Conservation (phyloP, 2,797 vertebrate genomes). For the Sebastes minor region DNA sequence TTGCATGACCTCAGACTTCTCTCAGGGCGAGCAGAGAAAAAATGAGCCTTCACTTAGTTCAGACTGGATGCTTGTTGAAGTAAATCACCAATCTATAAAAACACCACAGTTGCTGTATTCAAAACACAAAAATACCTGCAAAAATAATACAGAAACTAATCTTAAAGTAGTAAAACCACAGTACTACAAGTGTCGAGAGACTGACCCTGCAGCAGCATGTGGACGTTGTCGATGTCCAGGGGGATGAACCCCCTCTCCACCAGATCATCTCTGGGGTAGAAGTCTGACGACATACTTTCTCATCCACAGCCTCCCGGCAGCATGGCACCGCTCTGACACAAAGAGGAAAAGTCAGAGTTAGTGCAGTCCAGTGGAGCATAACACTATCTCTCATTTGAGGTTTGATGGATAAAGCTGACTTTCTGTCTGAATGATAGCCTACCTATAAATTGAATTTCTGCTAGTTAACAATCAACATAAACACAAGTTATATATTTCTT, state of each 20-base stretch:
- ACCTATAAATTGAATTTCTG: neutral
- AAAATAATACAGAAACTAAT: neutral
- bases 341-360: neutral
- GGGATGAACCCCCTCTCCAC: slow-evolving; percentile 80
- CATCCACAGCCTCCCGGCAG: slow-evolving; percentile 39
- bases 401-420: neutral
- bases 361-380: neutral
- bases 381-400: neutral
- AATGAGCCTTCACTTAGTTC: neutral
- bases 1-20: slow-evolving; percentile 23
- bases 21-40: neutral
- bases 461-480: neutral
- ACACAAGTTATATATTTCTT: neutral
- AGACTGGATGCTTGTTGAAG: neutral
- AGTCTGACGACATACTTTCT: slow-evolving; percentile 82
- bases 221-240: slow-evolving; percentile 89
- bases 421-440: neutral
- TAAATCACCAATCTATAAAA: neutral
- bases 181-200: neutral
- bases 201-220: slow-evolving; percentile 89
- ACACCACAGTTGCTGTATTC: neutral
- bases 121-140: neutral
- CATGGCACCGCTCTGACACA: slow-evolving; percentile 57
- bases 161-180: neutral
- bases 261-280: slow-evolving; percentile 51